Evolutionary conservation across 2,888 invertebrate genomes (phyloP), one percentile per base, ranked within the genome.

Genomic region (Cloeon dipterum): DNA sequence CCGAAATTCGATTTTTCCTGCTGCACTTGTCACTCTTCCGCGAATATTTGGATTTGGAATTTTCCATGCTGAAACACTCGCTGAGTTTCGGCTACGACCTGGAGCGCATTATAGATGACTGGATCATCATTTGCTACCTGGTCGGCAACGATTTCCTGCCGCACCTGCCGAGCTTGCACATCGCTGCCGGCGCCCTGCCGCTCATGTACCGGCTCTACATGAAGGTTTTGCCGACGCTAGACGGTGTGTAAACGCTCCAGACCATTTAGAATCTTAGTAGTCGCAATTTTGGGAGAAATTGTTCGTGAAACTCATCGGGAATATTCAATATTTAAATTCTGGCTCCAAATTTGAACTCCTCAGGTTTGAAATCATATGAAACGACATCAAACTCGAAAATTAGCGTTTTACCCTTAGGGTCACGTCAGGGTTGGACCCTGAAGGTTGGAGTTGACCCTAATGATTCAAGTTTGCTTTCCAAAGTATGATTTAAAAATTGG

Each of bases 121-220:
- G 96, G 94, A 78, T 96, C 20, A 56, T 96, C 14, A 88, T 96
- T 88, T 88, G 91, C 1, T 94, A 94, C 55, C 59, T 96, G 18
- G 85, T 96, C 10, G 96, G 96, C 43, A 98, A 98, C 53, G 96
- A 98, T 58, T 98, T 98, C 57, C 83, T 98, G 48, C 96, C 96
- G 1, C 74, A 93, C 61, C 63, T 96, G 43, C 96, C 96, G 3
- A 76, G 89, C 56, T 67, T 98, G 55, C 89, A 96, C 55, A 96
- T 98, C 45, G 71, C 72, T 45, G 77, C 81, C 50, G 86, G 88
- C 49, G 88, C 89, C 11, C 57, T 96, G 43, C 82, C 89, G 0
- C 53, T 81, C 42, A 61, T 98, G 26, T 94, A 89, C 58, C 68
- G 70, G 48, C 77, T 77, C 1, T 94, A 98, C 56, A 89, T 77